A percentile compares a stretch with the other conserved stretches of the same genome.
These are phyloP conservation scores for Rhaphigaster nebulosa DNA, from an alignment of 2,888 invertebrate species.

Conservation along the genomic window DNA sequence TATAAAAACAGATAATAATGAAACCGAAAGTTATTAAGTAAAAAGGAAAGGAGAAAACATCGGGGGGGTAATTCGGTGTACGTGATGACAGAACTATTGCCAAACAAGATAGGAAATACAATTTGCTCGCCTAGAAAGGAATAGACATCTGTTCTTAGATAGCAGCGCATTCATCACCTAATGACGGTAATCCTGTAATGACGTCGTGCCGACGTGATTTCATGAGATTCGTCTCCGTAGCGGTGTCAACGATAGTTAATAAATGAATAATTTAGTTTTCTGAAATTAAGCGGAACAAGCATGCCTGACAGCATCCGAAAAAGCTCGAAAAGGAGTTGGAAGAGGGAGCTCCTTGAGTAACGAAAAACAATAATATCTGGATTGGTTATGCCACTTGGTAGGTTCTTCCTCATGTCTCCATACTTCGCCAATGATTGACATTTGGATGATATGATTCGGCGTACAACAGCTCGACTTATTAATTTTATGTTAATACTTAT, in stretches of 20 bases:
- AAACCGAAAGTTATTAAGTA: not conserved
- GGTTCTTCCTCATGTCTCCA: too few relatives aligned
- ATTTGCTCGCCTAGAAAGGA: conserved; percentile 27
- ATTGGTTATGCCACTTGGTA: too few relatives aligned
- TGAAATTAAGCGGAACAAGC: too few relatives aligned
- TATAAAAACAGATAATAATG: not conserved
- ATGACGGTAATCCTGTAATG: conserved; percentile 9
- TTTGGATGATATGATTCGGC: too few relatives aligned
- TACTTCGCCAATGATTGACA: too few relatives aligned
- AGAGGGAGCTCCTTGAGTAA: too few relatives aligned
- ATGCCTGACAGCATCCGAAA: too few relatives aligned
- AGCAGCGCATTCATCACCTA: not conserved
- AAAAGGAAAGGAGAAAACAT: not conserved
- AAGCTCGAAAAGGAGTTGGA: too few relatives aligned
- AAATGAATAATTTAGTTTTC: too few relatives aligned
- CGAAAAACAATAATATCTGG: too few relatives aligned
- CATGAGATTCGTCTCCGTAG: not conserved
- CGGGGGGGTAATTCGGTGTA: not conserved
- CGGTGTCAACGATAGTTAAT: not conserved
- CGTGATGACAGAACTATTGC: conserved; percentile 6
- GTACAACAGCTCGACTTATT: too few relatives aligned
- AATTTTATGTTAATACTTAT: too few relatives aligned
- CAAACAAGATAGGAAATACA: conserved; percentile 24
- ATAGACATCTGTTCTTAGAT: not conserved
- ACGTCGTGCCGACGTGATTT: not conserved